Percentiles rank a stretch among this genome's conserved stretches.
Conservation (phyloP, 2,113 vertebrate genomes). For the Cathartes aura region DNA sequence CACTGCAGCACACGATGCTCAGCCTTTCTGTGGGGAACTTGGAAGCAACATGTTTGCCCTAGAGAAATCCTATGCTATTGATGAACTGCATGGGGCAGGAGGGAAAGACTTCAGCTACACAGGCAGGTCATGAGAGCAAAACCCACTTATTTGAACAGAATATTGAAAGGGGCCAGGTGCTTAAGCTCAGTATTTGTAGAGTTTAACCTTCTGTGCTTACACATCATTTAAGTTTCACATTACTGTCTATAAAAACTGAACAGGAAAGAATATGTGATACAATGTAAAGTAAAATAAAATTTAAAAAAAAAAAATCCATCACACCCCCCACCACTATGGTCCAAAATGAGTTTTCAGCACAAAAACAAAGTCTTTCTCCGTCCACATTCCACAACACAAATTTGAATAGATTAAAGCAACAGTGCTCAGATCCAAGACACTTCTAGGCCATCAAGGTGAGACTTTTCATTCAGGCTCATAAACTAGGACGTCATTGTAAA, state of each 20-base stretch:
- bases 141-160: not conserved
- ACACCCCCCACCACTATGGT: rapidly evolving
- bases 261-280: not conserved
- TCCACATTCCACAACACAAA: not conserved
- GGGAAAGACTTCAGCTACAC: not conserved
- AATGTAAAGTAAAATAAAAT: not conserved
- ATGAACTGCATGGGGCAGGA: not conserved
- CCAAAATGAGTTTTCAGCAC: not conserved
- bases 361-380: not conserved
- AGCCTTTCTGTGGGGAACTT: not conserved
- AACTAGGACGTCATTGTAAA: not conserved
- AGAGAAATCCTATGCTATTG: not conserved
- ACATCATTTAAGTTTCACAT: not conserved
- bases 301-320: not conserved
- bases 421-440: not conserved
- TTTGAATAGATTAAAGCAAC: not conserved
- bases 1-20: not conserved
- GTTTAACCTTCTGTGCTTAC: not conserved
- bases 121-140: not conserved
- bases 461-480: not conserved
- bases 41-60: not conserved
- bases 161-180: not conserved
- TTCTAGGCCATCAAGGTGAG: slow-evolving; percentile 8
- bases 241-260: not conserved
- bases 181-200: not conserved